phyloP scores from a whole-genome alignment of 2,113 vertebrate species.

The Columbina picui region DNA sequence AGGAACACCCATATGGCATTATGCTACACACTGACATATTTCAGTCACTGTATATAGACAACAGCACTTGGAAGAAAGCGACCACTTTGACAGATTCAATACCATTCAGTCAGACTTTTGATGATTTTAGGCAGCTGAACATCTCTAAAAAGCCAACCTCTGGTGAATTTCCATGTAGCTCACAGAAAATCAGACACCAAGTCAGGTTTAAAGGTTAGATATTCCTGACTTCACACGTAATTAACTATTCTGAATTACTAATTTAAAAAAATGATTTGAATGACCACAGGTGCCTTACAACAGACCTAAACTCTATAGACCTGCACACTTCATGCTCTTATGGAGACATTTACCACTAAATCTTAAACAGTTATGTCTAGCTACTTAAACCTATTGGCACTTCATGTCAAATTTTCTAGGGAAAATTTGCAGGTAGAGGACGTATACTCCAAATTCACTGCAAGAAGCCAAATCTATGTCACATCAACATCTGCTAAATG shows the following conservation, averaged over 20 bases:
- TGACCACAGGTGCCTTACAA: background rate
- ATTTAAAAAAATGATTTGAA: background rate
- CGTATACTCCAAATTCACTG: background rate
- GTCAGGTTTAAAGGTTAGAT: background rate
- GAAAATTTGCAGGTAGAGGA: background rate
- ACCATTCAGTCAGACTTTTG: background rate
- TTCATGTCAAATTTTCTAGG: background rate
- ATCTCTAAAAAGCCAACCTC: background rate
- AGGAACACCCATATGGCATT: rapidly evolving
- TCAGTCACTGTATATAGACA: background rate
- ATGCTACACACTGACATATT: background rate
- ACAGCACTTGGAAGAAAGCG: background rate
- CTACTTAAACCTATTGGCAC: background rate
- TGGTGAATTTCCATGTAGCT: background rate
- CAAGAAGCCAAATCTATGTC: background rate
- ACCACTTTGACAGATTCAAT: background rate
- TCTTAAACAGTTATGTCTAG: background rate
- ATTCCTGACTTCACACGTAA: background rate
- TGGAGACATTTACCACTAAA: background rate
- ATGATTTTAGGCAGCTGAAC: background rate
- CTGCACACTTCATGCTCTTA: background rate
- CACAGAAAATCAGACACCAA: background rate
- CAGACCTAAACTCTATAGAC: background rate
- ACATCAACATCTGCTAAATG: background rate
- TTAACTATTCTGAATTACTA: background rate